These are phyloP conservation scores for Misgurnus anguillicaudatus DNA, from an alignment of 2,113 vertebrate genomes.

Conservation along the genomic window DNA sequence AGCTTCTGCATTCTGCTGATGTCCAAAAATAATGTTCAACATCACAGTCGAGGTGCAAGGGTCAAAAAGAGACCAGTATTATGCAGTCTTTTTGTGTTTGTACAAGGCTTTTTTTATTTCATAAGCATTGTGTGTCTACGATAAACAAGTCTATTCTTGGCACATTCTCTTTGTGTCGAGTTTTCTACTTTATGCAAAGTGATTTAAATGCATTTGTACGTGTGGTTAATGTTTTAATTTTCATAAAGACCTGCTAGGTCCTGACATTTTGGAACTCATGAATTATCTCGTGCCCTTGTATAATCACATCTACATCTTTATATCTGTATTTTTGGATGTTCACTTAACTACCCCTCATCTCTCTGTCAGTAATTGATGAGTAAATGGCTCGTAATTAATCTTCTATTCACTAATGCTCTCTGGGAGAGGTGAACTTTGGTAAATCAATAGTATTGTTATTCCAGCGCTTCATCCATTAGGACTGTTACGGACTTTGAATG, in stretches of 20 bases:
- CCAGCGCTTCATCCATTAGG: neutral
- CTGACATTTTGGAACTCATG: neutral
- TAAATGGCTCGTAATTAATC: conserved; percentile 36
- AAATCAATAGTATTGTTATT: conserved; percentile 40
- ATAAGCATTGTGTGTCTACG: conserved; percentile 17
- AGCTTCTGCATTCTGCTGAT: conserved; percentile 18
- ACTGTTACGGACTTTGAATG: conserved; percentile 12
- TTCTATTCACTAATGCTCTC: conserved; percentile 40
- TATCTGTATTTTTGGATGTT: conserved; percentile 5
- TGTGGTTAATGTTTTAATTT: neutral
- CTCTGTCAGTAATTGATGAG: conserved; percentile 29
- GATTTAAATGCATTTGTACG: neutral
- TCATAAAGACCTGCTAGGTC: neutral
- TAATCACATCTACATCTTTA: too few relatives aligned
- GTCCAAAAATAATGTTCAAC: conserved; percentile 4
- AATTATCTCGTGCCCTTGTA: neutral
- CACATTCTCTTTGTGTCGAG: neutral
- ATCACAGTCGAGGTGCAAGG: neutral
- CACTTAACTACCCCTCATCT: neutral
- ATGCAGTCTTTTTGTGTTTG: neutral
- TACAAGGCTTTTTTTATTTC: neutral
- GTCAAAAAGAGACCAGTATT: conserved; percentile 13
- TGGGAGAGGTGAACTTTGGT: conserved; percentile 20
- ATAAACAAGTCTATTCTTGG: conserved; percentile 4
- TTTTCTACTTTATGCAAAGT: neutral